Base-by-base conservation (phyloP, 2,888 invertebrate species). In the Amiota mariae region DNA sequence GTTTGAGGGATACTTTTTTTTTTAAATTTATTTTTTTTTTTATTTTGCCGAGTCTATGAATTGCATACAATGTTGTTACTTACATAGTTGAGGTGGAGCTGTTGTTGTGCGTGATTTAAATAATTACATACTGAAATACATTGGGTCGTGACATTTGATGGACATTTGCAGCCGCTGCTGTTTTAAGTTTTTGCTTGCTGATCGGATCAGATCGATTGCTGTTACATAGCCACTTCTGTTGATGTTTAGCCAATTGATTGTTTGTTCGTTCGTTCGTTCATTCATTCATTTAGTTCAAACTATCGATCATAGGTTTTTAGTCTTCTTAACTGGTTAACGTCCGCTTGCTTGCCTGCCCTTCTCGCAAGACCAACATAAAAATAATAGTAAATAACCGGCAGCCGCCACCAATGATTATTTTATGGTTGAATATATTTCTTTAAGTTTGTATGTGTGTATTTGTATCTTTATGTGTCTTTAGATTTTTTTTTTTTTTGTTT, bases 81-180 rank as follows among this genome's bases (percentile, higher is more conserved):
- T 59, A 20, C 18, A 1, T n/a, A 6, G 11, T 11, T 59, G 18
- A 13, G 57, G 8, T 15, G 11, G 48, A 20, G n/a, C 10, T 13
- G 46, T n/a, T 54, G 85, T n/a, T 54, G 85, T 83, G 83, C 83
- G 83, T 83, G 83, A 72, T 78, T 79, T 74, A 70, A 72, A 84
- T 79, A 83, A 83, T 83, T 83, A 83, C 78, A 75, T 68, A 76
- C 36, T 36, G 73, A 73, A 76, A 71, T 75, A 78, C 79, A 79
- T 81, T 81, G 79, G 81, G 85, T 83, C 85, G 82, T 87, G 87
- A 86, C 87, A 86, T 80, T 87, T 87, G 87, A 87, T 87, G 79
- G 87, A 87, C 87, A 78, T 84, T 87, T 86, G 85, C 85, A 81
- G 87, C 81, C 85, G 85, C 87, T 86, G 86, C 86, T 71, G 87